Base-by-base conservation (phyloP, 1,140 invertebrate species). In the Hydropsyche tenuis region DNA sequence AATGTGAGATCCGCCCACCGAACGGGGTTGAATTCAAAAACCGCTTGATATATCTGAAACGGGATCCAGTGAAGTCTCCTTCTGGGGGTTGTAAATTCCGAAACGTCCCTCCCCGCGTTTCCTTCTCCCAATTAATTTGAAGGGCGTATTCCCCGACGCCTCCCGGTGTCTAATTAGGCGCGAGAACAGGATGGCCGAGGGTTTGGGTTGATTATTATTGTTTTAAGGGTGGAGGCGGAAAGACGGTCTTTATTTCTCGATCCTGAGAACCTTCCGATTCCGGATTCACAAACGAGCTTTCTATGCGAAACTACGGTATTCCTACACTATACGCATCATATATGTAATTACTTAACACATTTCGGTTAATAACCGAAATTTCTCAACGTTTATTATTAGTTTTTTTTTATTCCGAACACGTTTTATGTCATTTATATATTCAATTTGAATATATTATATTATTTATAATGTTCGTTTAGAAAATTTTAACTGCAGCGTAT, bases 11-110 rank as follows among this genome's bases (percentile, higher is more conserved):
- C 30, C 30, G 30, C 30, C 66, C 43, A 68, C 25, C 69, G 14
- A 75, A 22, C 56, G 27, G 72, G 72, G 72, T 48, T 68, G 69
- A 74, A 71, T 73, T 75, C 68, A 75, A 75, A 77, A 75, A 77
- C 71, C 73, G 73, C 73, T 77, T 77, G 76, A 74, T 75, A 75
- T 77, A 77, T 75, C 72, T 71, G 76, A 77, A 77, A 77, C 72
- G 69, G 51, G 73, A 77, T 69, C 73, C 70, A 43, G 25, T 30
- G 64, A 22, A 30, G 65, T 11, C 14, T 25, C 42, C 48, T 56
- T 53, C 45, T 23, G 73, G 76, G 72, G 72, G 73, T 73, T 75
- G 73, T 77, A 74, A 77, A 77, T 77, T 77, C 72, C 25, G 69
- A 73, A 74, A 74, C 75, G 74, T 53, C 27, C 62, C 68, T 71